Percentiles rank a stretch among this genome's conserved stretches.
phyloP scores from a whole-genome alignment of 2,797 vertebrate species.

The Bovichtus diacanthus region DNA sequence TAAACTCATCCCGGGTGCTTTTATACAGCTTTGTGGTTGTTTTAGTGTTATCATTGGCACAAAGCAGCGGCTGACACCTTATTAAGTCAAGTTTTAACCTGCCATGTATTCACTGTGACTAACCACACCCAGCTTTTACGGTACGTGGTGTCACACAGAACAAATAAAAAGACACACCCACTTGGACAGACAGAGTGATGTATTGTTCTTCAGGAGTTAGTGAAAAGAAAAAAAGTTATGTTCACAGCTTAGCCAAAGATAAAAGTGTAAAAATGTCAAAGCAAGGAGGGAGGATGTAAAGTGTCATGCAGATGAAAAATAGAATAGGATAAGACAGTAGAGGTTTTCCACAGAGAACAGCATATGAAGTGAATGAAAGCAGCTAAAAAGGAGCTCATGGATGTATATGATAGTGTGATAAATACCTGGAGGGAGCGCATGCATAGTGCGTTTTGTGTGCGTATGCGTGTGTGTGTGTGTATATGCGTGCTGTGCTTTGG shows the following conservation, averaged over 20 bases:
- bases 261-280: slow-evolving; percentile 26
- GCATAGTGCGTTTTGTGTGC: slow-evolving; percentile 37
- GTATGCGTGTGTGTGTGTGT: slow-evolving; percentile 30
- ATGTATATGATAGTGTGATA: background rate
- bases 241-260: slow-evolving; percentile 8
- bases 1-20: slow-evolving; percentile 28
- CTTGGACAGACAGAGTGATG: background rate
- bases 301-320: slow-evolving; percentile 44
- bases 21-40: slow-evolving; percentile 5
- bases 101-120: background rate
- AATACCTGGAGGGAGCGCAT: slow-evolving; percentile 41
- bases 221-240: background rate
- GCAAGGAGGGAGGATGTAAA: slow-evolving; percentile 33
- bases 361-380: slow-evolving; percentile 37
- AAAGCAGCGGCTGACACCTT: slow-evolving; percentile 7
- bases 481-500: slow-evolving; percentile 52
- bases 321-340: slow-evolving; percentile 8
- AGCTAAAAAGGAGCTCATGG: slow-evolving; percentile 20
- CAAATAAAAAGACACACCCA: slow-evolving; percentile 41
- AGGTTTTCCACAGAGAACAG: slow-evolving; percentile 6
- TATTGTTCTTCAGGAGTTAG: slow-evolving; percentile 4
- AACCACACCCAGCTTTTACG: slow-evolving; percentile 5
- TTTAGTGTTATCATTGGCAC: background rate
- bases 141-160: background rate
- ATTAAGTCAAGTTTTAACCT: background rate